Conservation (phyloP, 1,140 invertebrate species). For the Drosophila sulfurigaster region DNA sequence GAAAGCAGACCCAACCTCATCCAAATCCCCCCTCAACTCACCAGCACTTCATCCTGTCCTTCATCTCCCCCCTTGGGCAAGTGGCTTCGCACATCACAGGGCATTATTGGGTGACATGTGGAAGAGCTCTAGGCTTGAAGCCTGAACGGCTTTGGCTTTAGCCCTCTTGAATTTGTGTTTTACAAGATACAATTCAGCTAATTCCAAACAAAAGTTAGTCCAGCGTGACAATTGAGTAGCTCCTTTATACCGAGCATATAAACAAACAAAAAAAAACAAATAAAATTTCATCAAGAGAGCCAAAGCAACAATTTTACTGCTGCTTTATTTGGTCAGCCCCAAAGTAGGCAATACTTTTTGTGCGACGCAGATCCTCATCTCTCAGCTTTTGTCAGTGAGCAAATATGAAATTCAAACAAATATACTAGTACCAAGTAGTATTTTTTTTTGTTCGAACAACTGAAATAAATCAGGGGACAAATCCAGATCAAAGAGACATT, state of each 20-base stretch:
- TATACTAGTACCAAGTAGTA: not conserved
- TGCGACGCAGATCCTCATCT: not conserved
- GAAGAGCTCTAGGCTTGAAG: slow-evolving; percentile 77
- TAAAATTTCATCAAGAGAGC: slow-evolving; percentile 28
- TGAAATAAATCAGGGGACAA: slow-evolving; percentile 21
- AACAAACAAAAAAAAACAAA: slow-evolving; percentile 14
- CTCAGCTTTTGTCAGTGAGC: slow-evolving; percentile 31
- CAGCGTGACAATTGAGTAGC: slow-evolving; percentile 69
- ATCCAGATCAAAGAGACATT: slow-evolving; percentile 29
- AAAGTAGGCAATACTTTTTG: slow-evolving; percentile 55
- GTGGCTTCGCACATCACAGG: slow-evolving; percentile 79
- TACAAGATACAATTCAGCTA: slow-evolving; percentile 81
- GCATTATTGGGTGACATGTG: slow-evolving; percentile 81
- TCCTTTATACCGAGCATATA: slow-evolving; percentile 47
- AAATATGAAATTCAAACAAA: slow-evolving; percentile 22
- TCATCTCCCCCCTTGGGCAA: slow-evolving; percentile 51
- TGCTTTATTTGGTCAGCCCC: slow-evolving; percentile 15
- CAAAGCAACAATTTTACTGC: slow-evolving; percentile 7
- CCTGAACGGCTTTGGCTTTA: slow-evolving; percentile 57
- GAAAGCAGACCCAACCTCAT: slow-evolving; percentile 14
- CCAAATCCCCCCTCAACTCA: not conserved
- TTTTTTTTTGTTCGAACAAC: not conserved
- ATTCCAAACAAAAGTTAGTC: slow-evolving; percentile 82
- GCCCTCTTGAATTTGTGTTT: slow-evolving; percentile 81
- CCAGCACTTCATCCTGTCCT: not conserved